phyloP scores from a whole-genome alignment of 2,113 vertebrate species.

The Petroica traversi region DNA sequence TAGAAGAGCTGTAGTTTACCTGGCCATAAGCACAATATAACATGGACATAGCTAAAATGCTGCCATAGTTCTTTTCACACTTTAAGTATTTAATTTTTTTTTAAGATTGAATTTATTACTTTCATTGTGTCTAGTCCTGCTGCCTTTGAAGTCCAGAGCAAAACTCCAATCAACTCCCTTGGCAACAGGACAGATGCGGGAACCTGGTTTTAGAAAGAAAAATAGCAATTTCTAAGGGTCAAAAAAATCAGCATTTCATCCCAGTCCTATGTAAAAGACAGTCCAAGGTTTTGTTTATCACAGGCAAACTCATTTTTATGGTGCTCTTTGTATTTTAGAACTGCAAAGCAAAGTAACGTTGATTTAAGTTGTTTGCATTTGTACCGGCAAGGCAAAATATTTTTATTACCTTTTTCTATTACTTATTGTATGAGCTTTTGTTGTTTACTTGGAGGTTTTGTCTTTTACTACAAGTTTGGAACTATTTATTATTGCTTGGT shows the following conservation, averaged over 20 bases:
- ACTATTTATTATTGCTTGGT: constrained; percentile 90
- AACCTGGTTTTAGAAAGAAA: constrained; percentile 1
- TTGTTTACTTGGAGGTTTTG: constrained; percentile 86
- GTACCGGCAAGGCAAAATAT: constrained; percentile 85
- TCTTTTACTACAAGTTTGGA: constrained; percentile 88
- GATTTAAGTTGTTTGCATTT: constrained; percentile 84
- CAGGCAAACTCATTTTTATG: constrained; percentile 78
- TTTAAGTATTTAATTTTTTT: constrained; percentile 25
- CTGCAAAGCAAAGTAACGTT: constrained; percentile 78
- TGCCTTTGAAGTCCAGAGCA: constrained; percentile 23
- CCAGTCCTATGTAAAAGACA: constrained; percentile 66
- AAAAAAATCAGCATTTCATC: constrained; percentile 70
- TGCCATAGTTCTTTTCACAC: constrained; percentile 42
- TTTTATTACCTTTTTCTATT: constrained; percentile 90
- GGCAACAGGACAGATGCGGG: background rate
- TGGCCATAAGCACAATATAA: constrained; percentile 64
- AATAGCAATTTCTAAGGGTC: background rate
- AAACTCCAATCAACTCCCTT: background rate
- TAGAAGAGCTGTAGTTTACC: constrained; percentile 52
- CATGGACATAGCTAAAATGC: constrained; percentile 25
- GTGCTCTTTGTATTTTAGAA: constrained; percentile 82
- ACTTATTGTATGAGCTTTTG: constrained; percentile 85
- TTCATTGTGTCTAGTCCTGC: background rate
- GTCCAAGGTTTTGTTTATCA: constrained; percentile 70
- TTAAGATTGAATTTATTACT: constrained; percentile 45